A percentile compares a stretch with the other conserved stretches of the same genome.
Evolutionary conservation across 2,113 vertebrate genomes (phyloP).

Genomic region (Corydoras sp.): DNA sequence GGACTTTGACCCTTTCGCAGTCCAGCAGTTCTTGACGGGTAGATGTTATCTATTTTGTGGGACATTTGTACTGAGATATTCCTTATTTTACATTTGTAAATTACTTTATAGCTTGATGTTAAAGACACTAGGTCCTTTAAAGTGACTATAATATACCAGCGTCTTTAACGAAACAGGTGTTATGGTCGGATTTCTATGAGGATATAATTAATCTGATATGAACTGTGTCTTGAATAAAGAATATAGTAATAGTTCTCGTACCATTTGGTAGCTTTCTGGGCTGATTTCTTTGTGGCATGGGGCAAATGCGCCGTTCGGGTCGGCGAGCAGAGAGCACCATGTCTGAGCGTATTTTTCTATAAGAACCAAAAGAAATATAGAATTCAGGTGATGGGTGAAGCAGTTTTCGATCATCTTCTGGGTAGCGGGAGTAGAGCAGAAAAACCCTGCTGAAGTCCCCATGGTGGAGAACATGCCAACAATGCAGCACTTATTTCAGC

Average conservation of each 20-base stretch:
- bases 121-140: too few relatives aligned
- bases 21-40: too few relatives aligned
- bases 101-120: too few relatives aligned
- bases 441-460: neutral
- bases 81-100: too few relatives aligned
- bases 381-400: neutral
- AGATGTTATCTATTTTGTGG: too few relatives aligned
- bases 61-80: too few relatives aligned
- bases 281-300: constrained; percentile 71
- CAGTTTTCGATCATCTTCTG: too few relatives aligned
- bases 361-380: constrained; percentile 19
- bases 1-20: too few relatives aligned
- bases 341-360: constrained; percentile 77
- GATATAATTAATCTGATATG: too few relatives aligned
- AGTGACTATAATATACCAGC: too few relatives aligned
- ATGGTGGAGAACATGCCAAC: neutral
- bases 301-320: constrained; percentile 65
- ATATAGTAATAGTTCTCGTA: constrained; percentile 40
- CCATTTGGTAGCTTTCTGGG: constrained; percentile 69
- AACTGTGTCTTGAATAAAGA: neutral
- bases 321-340: constrained; percentile 74
- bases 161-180: too few relatives aligned
- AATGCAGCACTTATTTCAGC: neutral
- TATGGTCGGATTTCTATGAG: too few relatives aligned
- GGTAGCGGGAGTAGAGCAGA: neutral